A percentile compares a stretch with the other conserved stretches of the same genome.
Conservation (phyloP, 2,797 vertebrate species). For the Emydoidea blandingii region DNA sequence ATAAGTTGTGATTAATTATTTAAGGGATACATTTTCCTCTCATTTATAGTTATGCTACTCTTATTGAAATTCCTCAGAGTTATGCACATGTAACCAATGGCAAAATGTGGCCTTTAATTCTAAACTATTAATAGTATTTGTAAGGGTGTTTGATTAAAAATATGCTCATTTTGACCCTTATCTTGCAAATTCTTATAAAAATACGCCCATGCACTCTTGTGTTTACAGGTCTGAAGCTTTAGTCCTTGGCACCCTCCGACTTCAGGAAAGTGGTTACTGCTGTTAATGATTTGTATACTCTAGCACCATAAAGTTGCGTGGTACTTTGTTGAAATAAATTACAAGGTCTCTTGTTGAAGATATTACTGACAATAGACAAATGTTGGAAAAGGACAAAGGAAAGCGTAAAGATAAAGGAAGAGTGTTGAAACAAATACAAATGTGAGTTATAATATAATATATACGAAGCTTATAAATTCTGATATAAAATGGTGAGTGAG, state of each 20-base stretch:
- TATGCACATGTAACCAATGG: constrained; percentile 23
- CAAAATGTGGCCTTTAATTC: constrained; percentile 29
- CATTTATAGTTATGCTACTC: background rate
- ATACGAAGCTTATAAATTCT: background rate
- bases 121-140: background rate
- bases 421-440: background rate
- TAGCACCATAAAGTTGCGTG: background rate
- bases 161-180: background rate
- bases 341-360: background rate
- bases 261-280: background rate
- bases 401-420: background rate
- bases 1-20: constrained; percentile 58
- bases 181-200: background rate
- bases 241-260: too few relatives aligned
- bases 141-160: background rate
- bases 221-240: background rate
- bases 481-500: background rate
- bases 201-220: background rate
- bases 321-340: background rate
- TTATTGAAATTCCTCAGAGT: constrained; percentile 39
- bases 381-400: background rate
- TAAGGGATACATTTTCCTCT: constrained; percentile 32
- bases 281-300: background rate
- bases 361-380: background rate
- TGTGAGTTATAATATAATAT: background rate